Evolutionary conservation across 2,113 vertebrate genomes (phyloP).

Genomic region (Saguinus imperator): DNA sequence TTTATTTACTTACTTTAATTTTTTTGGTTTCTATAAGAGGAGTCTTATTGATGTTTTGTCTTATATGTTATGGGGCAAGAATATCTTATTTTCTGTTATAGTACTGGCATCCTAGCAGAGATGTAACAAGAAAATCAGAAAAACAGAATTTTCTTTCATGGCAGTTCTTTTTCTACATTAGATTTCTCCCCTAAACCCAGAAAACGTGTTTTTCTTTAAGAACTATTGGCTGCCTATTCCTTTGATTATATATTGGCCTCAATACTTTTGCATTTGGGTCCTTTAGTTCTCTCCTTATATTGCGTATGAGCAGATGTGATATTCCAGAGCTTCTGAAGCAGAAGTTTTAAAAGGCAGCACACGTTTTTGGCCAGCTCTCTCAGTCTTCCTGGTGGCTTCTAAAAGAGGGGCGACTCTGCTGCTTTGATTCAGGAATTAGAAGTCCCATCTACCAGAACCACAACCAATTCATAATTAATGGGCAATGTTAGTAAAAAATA

Average conservation of each 20-base stretch:
- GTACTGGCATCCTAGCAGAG: not conserved
- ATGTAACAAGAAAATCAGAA: not conserved
- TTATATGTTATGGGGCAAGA: not conserved
- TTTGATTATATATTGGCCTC: not conserved
- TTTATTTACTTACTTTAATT: not conserved
- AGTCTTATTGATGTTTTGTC: not conserved
- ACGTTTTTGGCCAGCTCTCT: not conserved
- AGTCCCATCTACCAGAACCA: not conserved
- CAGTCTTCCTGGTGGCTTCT: not conserved
- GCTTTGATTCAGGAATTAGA: not conserved
- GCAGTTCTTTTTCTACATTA: not conserved
- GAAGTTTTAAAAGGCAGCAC: not conserved
- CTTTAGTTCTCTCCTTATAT: not conserved
- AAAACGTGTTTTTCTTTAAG: not conserved
- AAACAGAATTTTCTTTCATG: not conserved
- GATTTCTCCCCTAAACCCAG: not conserved
- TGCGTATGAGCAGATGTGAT: not conserved
- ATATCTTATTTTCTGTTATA: not conserved
- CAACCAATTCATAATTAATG: not conserved
- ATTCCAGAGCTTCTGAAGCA: not conserved
- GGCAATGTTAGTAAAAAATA: not conserved
- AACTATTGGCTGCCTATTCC: not conserved
- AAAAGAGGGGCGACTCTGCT: not conserved
- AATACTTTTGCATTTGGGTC: not conserved
- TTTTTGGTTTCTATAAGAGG: not conserved